Base-by-base conservation (phyloP, 1,140 invertebrate genomes). In the Bombus vancouverensis region DNA sequence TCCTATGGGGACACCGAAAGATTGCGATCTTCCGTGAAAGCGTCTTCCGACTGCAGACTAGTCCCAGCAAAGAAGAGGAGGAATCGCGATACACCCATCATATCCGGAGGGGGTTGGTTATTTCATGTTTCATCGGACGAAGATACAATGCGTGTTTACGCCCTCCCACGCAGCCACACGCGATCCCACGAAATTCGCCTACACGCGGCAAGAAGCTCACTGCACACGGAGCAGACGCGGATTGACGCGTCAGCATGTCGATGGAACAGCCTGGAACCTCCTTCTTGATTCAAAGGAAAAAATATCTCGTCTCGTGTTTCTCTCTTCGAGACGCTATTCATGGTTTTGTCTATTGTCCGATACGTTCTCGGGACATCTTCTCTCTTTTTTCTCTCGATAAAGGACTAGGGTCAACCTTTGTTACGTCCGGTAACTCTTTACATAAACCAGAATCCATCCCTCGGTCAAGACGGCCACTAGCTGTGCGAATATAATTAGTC, bases 11-110 rank as follows among this genome's bases (percentile, higher is more conserved):
- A 68, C 83, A 37, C 32, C 70, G 6, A 81, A 81, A 85, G 83
- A 85, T 85, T 85, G 70, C 57, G 71, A 81, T 81, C 77, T 74
- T 57, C 18, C 70, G 59, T 85, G 83, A 85, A 85, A 85, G 71
- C 78, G 78, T 37, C 78, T 66, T 53, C 57, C 59, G 68, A 65
- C 37, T 71, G 34, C 34, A 66, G 70, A 62, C 53, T 79, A 78
- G 44, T 18, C 53, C 32, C 10, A 53, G 59, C 18, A 47, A 42
- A 66, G 28, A 42, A 74, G 68, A 53, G 12, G 8, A 10, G 72
- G 83, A 85, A 85, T 85, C 83, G 39, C 68, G 83, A 47, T 83
- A 77, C 81, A 80, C 68, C 76, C 83, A 28, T 80, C 83, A 79
- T 72, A 85, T 85, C 75, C 83, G 76, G 37, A 32, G 66, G 3